These are phyloP conservation scores for Cheilosia impressa DNA, from an alignment of 2,888 invertebrate genomes.

Conservation along the genomic window DNA sequence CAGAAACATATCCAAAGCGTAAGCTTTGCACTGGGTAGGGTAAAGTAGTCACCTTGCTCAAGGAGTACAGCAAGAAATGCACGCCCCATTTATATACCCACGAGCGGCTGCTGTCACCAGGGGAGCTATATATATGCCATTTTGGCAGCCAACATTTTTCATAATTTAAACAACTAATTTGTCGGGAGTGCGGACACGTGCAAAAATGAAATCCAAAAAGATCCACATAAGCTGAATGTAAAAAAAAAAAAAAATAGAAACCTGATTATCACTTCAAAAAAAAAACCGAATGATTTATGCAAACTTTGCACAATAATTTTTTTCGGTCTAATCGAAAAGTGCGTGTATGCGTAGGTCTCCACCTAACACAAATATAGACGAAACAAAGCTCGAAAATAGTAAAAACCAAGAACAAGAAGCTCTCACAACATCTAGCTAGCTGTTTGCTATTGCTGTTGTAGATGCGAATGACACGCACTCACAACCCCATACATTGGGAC, in stretches of 20 bases:
- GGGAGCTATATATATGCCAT: neutral
- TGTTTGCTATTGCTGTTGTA: neutral
- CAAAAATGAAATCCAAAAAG: conserved; percentile 44
- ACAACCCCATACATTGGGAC: conserved; percentile 3
- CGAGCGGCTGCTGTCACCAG: conserved; percentile 2
- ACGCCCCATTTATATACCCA: conserved; percentile 41
- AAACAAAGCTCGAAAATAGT: conserved; percentile 4
- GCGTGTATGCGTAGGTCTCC: conserved; percentile 46
- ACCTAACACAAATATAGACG: conserved; percentile 18
- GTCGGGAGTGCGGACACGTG: conserved; percentile 60
- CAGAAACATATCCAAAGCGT: conserved; percentile 43
- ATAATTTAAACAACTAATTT: conserved; percentile 45
- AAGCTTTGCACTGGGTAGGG: conserved; percentile 64
- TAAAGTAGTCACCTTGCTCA: neutral
- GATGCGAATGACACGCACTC: conserved; percentile 50
- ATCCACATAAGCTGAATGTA: conserved; percentile 12
- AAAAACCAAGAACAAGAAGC: conserved; percentile 21
- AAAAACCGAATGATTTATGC: conserved; percentile 7
- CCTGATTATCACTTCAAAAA: conserved; percentile 56
- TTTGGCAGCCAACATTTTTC: conserved; percentile 29
- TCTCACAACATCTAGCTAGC: conserved; percentile 6
- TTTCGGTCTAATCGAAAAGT: conserved; percentile 61
- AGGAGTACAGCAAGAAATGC: conserved; percentile 50
- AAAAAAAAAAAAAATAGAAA: conserved; percentile 34
- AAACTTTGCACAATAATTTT: conserved; percentile 65